Conservation (phyloP, 2,888 invertebrate genomes). For the Graphium colonna region DNA sequence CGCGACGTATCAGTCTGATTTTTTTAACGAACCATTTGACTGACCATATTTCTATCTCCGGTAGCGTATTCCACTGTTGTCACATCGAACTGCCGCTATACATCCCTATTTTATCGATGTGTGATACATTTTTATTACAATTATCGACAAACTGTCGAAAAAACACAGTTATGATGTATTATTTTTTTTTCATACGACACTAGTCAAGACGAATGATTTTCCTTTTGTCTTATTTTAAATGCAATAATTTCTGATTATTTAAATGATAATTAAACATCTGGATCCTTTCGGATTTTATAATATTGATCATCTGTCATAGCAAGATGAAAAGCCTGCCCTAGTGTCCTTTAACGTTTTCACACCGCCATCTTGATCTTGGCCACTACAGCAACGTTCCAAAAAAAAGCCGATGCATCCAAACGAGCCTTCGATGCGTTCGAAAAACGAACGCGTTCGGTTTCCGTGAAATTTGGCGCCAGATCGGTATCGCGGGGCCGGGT, state of each 20-base stretch:
- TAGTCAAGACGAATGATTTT: neutral
- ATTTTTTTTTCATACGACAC: too few relatives aligned
- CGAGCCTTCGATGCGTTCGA: constrained; percentile 33
- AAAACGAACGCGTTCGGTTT: constrained; percentile 44
- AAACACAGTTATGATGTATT: too few relatives aligned
- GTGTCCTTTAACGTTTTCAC: too few relatives aligned
- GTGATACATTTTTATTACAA: too few relatives aligned
- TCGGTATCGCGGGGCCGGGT: constrained; percentile 48
- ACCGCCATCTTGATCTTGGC: constrained; percentile 1
- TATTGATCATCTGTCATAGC: too few relatives aligned
- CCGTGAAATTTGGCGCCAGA: constrained; percentile 77
- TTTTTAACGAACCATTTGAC: constrained; percentile 35
- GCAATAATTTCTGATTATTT: too few relatives aligned
- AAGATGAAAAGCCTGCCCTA: too few relatives aligned
- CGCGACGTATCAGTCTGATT: constrained; percentile 50
- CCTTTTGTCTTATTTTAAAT: neutral
- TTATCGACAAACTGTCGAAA: neutral
- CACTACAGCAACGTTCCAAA: constrained; percentile 4
- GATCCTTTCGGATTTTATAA: too few relatives aligned
- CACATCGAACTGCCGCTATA: constrained; percentile 25
- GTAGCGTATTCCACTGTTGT: constrained; percentile 40
- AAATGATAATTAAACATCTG: too few relatives aligned
- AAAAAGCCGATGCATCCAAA: constrained; percentile 35
- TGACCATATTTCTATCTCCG: constrained; percentile 59
- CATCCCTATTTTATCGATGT: constrained; percentile 32